These are phyloP conservation scores for Orussus abietinus DNA, from an alignment of 1,140 invertebrate genomes.

Conservation along the genomic window DNA sequence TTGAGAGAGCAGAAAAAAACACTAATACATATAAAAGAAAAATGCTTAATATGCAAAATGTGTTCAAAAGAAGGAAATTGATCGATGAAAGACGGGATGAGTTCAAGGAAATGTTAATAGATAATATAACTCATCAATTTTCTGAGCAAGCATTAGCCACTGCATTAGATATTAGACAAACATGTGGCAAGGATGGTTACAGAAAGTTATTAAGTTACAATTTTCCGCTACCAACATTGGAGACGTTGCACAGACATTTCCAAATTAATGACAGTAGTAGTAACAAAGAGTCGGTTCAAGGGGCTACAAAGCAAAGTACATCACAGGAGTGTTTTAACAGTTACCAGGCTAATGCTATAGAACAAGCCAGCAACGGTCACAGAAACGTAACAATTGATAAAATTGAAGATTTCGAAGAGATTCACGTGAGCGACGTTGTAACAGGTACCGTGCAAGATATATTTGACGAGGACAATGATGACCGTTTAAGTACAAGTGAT, in stretches of 20 bases:
- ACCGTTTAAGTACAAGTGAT: conserved; percentile 36
- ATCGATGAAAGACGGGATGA: conserved; percentile 30
- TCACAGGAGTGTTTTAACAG: too few species aligned
- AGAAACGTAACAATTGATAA: too few species aligned
- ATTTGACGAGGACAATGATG: conserved; percentile 44
- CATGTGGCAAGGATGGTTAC: conserved; percentile 34
- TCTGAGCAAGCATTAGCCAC: conserved; percentile 26
- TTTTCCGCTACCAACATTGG: conserved; percentile 36
- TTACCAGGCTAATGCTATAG: conserved; percentile 3
- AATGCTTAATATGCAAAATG: conserved; percentile 38
- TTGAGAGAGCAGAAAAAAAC: conserved; percentile 45
- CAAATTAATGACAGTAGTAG: conserved; percentile 8
- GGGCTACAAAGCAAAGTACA: background rate
- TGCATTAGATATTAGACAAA: conserved; percentile 32
- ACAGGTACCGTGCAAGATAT: conserved; percentile 47
- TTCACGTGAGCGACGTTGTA: conserved; percentile 30
- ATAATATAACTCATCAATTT: conserved; percentile 25
- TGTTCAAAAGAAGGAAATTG: conserved; percentile 34
- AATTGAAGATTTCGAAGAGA: too few species aligned
- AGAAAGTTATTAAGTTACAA: conserved; percentile 34
- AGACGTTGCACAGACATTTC: conserved; percentile 6
- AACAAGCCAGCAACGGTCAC: background rate
- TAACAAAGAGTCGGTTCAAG: background rate
- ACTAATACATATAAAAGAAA: conserved; percentile 40
- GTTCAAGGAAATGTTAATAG: conserved; percentile 30